Percentiles rank a stretch among this genome's conserved stretches.
These are phyloP conservation scores for Ecliptopera silaceata DNA, from an alignment of 2,888 invertebrate genomes.

Conservation along the genomic window DNA sequence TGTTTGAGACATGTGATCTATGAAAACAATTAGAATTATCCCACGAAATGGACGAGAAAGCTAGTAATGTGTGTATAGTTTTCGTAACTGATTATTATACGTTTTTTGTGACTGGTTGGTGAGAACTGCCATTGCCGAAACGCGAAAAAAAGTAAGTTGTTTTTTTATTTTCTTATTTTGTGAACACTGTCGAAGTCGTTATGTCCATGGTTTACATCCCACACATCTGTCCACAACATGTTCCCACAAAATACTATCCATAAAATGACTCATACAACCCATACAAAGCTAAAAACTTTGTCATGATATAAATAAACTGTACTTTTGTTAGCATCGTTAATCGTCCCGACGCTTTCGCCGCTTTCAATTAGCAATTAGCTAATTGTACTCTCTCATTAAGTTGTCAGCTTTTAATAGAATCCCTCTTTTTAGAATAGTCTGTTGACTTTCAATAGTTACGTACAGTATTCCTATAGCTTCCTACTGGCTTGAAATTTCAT, in stretches of 20 bases:
- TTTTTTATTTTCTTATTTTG: constrained; percentile 1
- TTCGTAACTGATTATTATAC: constrained; percentile 43
- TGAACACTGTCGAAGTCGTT: not conserved
- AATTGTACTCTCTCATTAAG: constrained; percentile 3
- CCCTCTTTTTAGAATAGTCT: too few species aligned
- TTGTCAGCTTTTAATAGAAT: not conserved
- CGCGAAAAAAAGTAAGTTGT: constrained; percentile 38
- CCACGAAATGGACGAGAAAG: constrained; percentile 72
- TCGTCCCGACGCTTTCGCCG: constrained; percentile 35
- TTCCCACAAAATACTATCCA: not conserved
- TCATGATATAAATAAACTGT: too few species aligned
- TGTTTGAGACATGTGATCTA: constrained; percentile 72
- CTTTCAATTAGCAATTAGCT: constrained; percentile 48
- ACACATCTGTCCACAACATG: constrained; percentile 25
- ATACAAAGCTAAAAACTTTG: constrained; percentile 13
- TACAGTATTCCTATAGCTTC: too few species aligned
- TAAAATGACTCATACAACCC: constrained; percentile 24
- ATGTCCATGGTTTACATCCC: not conserved
- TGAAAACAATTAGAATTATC: constrained; percentile 66
- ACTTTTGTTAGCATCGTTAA: constrained; percentile 45
- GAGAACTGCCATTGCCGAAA: constrained; percentile 5
- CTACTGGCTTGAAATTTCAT: too few species aligned
- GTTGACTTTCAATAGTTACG: too few species aligned
- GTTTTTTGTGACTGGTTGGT: constrained; percentile 14
- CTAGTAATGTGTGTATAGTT: constrained; percentile 25